A percentile compares a stretch with the other conserved stretches of the same genome.
Conservation (phyloP, 2,888 invertebrate species). For the Noctua janthina region DNA sequence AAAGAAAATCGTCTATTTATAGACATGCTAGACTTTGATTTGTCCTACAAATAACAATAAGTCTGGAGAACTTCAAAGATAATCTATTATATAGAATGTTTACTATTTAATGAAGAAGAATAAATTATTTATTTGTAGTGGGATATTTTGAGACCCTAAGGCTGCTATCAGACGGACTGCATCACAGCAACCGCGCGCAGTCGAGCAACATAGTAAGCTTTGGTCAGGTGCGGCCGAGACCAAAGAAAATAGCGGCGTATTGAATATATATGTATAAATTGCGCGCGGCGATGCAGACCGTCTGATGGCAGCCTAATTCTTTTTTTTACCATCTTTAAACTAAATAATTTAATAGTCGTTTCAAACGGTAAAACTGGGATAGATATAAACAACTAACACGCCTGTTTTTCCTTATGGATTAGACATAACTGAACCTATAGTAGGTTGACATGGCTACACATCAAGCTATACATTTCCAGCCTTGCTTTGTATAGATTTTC, state of each 20-base stretch:
- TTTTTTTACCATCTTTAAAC: rapidly evolving
- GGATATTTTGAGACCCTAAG: background rate
- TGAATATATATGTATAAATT: too few species aligned
- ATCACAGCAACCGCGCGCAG: too few species aligned
- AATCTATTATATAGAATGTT: background rate
- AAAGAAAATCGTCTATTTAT: constrained; percentile 3
- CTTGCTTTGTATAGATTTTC: too few species aligned
- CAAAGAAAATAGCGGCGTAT: too few species aligned
- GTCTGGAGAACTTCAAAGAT: background rate
- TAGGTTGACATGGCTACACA: background rate
- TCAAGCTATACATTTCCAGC: too few species aligned
- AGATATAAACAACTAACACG: background rate
- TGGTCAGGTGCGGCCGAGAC: too few species aligned
- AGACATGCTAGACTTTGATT: background rate
- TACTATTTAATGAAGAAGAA: background rate
- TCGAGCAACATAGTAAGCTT: too few species aligned
- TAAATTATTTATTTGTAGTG: background rate
- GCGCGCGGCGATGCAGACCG: too few species aligned
- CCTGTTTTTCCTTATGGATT: background rate
- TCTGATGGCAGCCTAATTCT: too few species aligned
- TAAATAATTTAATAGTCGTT: background rate
- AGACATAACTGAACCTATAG: background rate
- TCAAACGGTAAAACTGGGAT: background rate
- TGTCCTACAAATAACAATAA: background rate
- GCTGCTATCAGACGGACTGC: too few species aligned